phyloP scores from a whole-genome alignment of 2,797 vertebrate species.

The Sandelia bainsii region DNA sequence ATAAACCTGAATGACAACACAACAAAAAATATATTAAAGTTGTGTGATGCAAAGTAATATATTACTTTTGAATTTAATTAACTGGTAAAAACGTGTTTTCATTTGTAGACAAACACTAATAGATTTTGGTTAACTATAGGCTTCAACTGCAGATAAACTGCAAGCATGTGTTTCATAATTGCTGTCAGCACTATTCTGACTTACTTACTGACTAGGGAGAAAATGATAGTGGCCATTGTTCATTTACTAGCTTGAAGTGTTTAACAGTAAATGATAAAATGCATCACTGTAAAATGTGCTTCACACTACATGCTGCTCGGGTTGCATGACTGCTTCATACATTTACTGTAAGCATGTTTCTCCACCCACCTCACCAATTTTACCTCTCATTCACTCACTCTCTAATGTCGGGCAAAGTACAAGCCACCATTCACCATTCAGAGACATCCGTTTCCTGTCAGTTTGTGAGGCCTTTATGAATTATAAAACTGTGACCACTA shows the following conservation, averaged over 20 bases:
- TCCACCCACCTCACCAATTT: background rate
- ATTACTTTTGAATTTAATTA: no score
- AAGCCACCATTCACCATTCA: conserved; percentile 41
- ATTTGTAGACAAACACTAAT: no score
- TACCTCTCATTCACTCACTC: conserved; percentile 35
- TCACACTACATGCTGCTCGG: conserved; percentile 11
- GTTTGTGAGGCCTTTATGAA: conserved; percentile 65
- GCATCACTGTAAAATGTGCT: conserved; percentile 25
- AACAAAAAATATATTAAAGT: no score
- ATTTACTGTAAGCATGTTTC: conserved; percentile 45
- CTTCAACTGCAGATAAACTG: no score
- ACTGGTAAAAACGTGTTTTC: no score
- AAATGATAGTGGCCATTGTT: no score
- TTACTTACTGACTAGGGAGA: no score
- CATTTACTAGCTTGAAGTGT: background rate
- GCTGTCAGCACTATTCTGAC: no score
- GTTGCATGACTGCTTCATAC: conserved; percentile 53
- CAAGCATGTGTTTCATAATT: no score
- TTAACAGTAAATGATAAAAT: conserved; percentile 7
- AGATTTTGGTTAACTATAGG: no score
- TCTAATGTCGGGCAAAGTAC: conserved; percentile 40
- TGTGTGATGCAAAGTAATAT: no score
- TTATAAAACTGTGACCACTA: conserved; percentile 58
- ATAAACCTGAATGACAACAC: no score
- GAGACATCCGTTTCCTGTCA: conserved; percentile 63